Percentiles rank a stretch among this genome's conserved stretches.
These are phyloP conservation scores for Anser brachyrhynchus DNA, from an alignment of 2,113 vertebrate species.

Conservation along the genomic window DNA sequence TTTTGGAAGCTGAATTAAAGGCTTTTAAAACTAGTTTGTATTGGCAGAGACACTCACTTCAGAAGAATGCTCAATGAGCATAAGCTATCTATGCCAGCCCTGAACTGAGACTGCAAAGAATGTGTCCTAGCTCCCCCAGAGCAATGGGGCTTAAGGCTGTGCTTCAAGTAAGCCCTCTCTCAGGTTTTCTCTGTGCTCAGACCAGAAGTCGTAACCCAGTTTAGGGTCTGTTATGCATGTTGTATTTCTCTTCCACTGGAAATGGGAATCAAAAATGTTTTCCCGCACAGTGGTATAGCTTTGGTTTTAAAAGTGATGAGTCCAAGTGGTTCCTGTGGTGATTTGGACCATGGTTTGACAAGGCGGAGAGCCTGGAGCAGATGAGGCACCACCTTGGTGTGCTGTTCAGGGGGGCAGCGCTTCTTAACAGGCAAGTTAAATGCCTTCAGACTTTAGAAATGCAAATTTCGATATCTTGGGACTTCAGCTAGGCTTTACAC, in stretches of 20 bases:
- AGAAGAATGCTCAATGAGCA: background rate
- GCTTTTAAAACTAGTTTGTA: background rate
- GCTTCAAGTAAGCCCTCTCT: background rate
- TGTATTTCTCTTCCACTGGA: background rate
- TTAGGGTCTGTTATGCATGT: background rate
- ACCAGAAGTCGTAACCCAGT: background rate
- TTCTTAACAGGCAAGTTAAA: conserved; percentile 15
- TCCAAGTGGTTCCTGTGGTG: background rate
- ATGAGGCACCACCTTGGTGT: background rate
- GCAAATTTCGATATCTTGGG: background rate
- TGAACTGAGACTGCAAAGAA: background rate
- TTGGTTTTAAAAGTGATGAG: background rate
- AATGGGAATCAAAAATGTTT: background rate
- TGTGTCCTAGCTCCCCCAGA: background rate
- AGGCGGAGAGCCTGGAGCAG: background rate
- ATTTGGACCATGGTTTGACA: background rate
- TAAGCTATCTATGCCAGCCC: background rate
- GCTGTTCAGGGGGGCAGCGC: background rate
- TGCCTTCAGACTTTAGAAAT: background rate
- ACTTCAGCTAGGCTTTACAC: conserved; percentile 3
- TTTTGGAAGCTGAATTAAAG: background rate
- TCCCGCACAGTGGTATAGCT: background rate
- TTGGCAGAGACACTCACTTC: background rate
- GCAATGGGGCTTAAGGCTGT: background rate
- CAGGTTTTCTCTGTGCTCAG: background rate